These are phyloP conservation scores for Puntigrus tetrazona DNA, from an alignment of 2,113 vertebrate species.

Conservation along the genomic window DNA sequence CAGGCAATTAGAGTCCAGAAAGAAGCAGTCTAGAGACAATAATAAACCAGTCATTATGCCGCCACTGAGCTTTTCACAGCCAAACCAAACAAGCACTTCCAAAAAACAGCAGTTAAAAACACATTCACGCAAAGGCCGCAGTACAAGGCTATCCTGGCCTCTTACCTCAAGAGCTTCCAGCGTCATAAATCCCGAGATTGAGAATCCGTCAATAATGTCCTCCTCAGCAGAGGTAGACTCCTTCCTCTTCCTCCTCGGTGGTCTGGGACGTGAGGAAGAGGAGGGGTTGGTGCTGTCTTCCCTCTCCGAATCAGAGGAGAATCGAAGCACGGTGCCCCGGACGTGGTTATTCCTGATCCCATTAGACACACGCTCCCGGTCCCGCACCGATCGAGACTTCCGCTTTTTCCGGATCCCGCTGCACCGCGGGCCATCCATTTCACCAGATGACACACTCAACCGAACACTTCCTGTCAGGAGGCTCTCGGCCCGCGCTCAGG, in stretches of 20 bases:
- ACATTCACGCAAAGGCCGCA: neutral
- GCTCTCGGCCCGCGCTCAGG: slow-evolving; percentile 30
- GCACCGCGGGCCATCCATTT: slow-evolving; percentile 89
- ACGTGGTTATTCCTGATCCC: slow-evolving; percentile 73
- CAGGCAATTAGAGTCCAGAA: slow-evolving; percentile 19
- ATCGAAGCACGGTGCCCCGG: slow-evolving; percentile 73
- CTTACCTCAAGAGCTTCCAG: slow-evolving; percentile 93
- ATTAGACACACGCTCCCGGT: slow-evolving; percentile 81
- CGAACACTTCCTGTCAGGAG: slow-evolving; percentile 49
- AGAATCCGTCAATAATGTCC: slow-evolving; percentile 95
- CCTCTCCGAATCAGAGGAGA: slow-evolving; percentile 90
- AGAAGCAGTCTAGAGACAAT: slow-evolving; percentile 27
- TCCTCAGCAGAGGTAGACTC: slow-evolving; percentile 91
- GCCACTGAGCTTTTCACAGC: neutral
- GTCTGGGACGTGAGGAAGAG: slow-evolving; percentile 84
- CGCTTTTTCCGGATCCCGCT: slow-evolving; percentile 88
- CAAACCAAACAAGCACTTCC: slow-evolving; percentile 17
- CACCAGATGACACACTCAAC: slow-evolving; percentile 64
- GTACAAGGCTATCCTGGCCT: slow-evolving; percentile 20
- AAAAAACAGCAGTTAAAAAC: slow-evolving; percentile 10
- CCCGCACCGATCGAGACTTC: slow-evolving; percentile 87
- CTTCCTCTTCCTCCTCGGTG: slow-evolving; percentile 88
- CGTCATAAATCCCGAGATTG: slow-evolving; percentile 88
- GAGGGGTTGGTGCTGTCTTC: slow-evolving; percentile 82
- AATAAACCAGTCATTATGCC: slow-evolving; percentile 49